Conservation (phyloP, 2,888 invertebrate genomes). For the Penaeus monodon region DNA sequence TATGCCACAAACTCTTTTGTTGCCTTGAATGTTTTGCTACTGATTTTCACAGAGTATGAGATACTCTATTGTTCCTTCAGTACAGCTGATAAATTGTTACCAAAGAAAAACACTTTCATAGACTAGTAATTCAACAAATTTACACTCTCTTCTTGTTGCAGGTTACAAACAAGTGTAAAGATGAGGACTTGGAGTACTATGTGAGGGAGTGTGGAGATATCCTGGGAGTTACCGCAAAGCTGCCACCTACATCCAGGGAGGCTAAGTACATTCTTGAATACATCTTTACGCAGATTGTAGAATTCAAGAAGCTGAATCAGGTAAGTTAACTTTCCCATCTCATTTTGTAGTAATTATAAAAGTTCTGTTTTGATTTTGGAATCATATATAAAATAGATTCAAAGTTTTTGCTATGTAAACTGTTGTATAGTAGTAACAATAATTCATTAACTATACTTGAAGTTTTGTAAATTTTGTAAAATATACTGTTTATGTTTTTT, state of each 20-base stretch:
- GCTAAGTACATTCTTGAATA: conserved; percentile 80
- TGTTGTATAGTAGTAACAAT: too few relatives aligned
- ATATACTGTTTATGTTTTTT: too few relatives aligned
- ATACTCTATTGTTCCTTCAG: too few relatives aligned
- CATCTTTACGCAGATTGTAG: conserved; percentile 82
- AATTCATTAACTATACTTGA: too few relatives aligned
- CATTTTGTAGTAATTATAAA: not conserved
- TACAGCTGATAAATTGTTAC: too few relatives aligned
- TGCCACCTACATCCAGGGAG: conserved; percentile 70
- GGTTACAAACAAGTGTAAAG: conserved; percentile 85
- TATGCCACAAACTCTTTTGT: too few relatives aligned
- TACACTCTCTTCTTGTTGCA: conserved; percentile 8
- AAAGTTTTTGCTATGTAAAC: not conserved
- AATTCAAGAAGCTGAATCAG: conserved; percentile 80
- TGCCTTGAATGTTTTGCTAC: too few relatives aligned
- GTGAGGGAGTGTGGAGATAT: conserved; percentile 90
- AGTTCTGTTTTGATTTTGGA: not conserved
- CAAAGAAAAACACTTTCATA: too few relatives aligned
- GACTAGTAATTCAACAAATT: not conserved
- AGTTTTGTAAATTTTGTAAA: too few relatives aligned
- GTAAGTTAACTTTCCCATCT: conserved; percentile 42
- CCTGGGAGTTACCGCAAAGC: conserved; percentile 72
- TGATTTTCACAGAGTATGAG: too few relatives aligned
- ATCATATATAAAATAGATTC: not conserved
- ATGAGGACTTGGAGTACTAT: conserved; percentile 89